Evolutionary conservation across 1,140 invertebrate genomes (phyloP), one percentile per base, ranked within the genome.

Genomic region (Trichogramma pretiosum): DNA sequence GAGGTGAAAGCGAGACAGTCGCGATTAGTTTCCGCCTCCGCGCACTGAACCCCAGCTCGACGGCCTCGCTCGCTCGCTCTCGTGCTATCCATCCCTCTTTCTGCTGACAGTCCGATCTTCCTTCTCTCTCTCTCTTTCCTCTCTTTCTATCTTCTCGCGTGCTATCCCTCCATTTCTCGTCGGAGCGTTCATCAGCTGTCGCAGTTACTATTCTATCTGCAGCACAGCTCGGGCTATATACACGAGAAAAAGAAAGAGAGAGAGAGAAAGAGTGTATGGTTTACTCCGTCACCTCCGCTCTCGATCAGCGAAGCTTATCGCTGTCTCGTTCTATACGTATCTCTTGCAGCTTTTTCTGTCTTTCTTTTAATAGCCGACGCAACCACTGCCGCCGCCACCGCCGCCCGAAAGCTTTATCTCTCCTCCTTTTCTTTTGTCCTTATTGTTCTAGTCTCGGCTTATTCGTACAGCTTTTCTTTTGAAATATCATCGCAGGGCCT

Each of bases 31-130:
- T 70, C 68, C 70, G 63, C 67, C 67, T 72, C 65, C 60, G 57
- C 67, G 67, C 62, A 71, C 58, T 62, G 63, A 68, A 71, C 68
- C 70, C 68, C 58, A 60, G 59, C 56, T 62, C 63, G 64, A 66
- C 65, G 68, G 65, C 64, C 59, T 64, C 62, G 58, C 62, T 65
- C 59, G 57, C 56, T 64, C 63, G 50, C 52, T 52, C 38, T 52
- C 52, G n/a, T n/a, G n/a, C n/a, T n/a, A n/a, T n/a, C n/a, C n/a
- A n/a, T 50, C 42, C 45, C 50, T 48, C n/a, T n/a, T n/a, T n/a
- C n/a, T n/a, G n/a, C n/a, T n/a, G n/a, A n/a, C n/a, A n/a, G n/a
- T 37, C 54, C 34, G 53, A 54, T 48, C 51, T 35, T 47, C 50
- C 53, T 36, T 38, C 24, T 42, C 28, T 34, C 28, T 46, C 22